Evolutionary conservation across 1,140 invertebrate genomes (phyloP).

Genomic region (Chironomus striatipennis): DNA sequence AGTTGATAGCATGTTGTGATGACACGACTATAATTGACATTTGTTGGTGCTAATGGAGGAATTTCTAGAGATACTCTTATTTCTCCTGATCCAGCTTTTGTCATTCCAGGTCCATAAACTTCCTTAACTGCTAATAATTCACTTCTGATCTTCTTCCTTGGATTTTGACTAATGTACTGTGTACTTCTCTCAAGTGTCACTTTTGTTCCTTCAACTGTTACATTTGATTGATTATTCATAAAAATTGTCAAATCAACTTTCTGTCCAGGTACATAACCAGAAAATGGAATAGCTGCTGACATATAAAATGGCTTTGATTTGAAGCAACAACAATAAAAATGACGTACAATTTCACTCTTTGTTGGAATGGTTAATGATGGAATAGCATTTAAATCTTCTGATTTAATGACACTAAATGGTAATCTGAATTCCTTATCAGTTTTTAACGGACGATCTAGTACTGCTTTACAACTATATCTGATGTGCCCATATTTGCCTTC

Average conservation of each 20-base stretch:
- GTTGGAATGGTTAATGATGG: neutral
- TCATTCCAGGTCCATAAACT: neutral
- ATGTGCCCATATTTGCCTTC: slow-evolving; percentile 23
- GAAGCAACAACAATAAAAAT: slow-evolving; percentile 12
- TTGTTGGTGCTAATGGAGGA: slow-evolving; percentile 6
- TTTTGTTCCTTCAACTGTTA: neutral
- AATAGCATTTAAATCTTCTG: slow-evolving; percentile 3
- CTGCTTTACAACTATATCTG: neutral
- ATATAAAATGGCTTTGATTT: slow-evolving; percentile 24
- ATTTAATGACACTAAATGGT: slow-evolving; percentile 19
- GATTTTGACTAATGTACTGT: neutral
- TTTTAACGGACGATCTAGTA: neutral
- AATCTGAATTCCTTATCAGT: neutral
- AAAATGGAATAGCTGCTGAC: neutral
- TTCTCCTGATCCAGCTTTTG: neutral
- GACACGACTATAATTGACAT: neutral
- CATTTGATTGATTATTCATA: slow-evolving; percentile 19
- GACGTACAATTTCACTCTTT: neutral
- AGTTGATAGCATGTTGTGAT: neutral
- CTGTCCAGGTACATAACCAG: slow-evolving; percentile 18
- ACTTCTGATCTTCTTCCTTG: neutral
- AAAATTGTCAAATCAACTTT: neutral
- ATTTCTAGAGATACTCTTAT: neutral
- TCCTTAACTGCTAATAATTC: neutral
- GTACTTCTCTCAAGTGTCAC: neutral